Percentiles rank a stretch among this genome's conserved stretches.
These are phyloP conservation scores for Anas bahamensis DNA, from an alignment of 2,797 vertebrate species.

Conservation along the genomic window DNA sequence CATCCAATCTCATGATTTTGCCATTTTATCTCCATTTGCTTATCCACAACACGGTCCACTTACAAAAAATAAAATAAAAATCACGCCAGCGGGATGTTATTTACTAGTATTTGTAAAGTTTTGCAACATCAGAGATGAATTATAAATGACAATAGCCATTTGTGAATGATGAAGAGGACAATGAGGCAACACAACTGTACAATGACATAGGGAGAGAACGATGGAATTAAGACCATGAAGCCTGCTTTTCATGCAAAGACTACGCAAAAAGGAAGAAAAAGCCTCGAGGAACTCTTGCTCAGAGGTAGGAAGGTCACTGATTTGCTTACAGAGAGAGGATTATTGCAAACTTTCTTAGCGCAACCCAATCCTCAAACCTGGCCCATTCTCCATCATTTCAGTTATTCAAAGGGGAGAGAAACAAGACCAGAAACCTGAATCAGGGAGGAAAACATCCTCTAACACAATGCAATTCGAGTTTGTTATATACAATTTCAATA, in stretches of 20 bases:
- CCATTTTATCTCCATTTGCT: neutral
- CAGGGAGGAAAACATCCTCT: neutral
- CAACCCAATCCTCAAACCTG: neutral
- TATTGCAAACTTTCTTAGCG: neutral
- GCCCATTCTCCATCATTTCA: neutral
- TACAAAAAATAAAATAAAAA: neutral
- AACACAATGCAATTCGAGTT: neutral
- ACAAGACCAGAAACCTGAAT: neutral
- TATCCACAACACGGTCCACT: neutral
- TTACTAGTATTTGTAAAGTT: neutral
- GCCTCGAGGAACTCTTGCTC: neutral
- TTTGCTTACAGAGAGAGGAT: neutral
- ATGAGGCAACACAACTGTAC: neutral
- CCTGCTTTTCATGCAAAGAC: neutral
- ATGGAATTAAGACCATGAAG: neutral
- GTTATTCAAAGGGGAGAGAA: neutral
- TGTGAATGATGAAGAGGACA: neutral
- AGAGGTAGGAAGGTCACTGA: neutral
- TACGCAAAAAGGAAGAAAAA: neutral
- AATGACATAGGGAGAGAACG: fast-evolving
- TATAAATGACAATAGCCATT: neutral
- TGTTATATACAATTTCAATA: neutral
- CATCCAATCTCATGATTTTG: neutral
- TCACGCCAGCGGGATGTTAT: neutral
- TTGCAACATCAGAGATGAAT: neutral